A percentile compares a stretch with the other conserved stretches of the same genome.
Conservation (phyloP, 2,888 invertebrate genomes). For the Gari tellinella region DNA sequence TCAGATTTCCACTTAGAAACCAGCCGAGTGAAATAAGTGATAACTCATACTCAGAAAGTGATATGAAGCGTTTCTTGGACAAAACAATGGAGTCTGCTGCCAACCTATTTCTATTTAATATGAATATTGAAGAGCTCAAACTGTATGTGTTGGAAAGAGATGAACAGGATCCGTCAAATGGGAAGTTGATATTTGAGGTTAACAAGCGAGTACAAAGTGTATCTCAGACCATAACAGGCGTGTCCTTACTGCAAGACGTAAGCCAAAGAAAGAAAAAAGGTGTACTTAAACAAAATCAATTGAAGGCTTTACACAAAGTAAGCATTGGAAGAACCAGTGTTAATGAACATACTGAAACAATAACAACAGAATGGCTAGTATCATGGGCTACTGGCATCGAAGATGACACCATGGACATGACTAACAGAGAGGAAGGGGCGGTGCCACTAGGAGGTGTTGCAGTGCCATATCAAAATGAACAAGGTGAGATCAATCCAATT, state of each 20-base stretch:
- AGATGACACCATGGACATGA: conserved; percentile 12
- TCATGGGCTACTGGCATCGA: conserved; percentile 58
- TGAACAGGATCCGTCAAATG: conserved; percentile 5
- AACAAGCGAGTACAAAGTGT: not conserved
- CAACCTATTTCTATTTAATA: conserved; percentile 80
- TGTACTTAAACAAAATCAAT: not conserved
- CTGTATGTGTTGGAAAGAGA: conserved; percentile 70
- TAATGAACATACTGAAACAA: no score
- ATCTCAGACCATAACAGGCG: not conserved
- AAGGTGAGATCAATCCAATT: not conserved
- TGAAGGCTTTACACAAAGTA: conserved; percentile 21
- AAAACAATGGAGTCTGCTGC: conserved; percentile 71
- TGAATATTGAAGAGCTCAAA: conserved; percentile 73
- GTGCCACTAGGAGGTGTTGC: conserved; percentile 62
- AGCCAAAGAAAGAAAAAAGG: conserved; percentile 1
- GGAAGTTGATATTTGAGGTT: not conserved
- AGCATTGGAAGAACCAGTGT: not conserved
- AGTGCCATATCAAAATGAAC: conserved; percentile 13
- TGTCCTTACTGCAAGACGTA: not conserved
- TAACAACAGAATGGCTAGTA: conserved; percentile 39
- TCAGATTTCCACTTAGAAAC: conserved; percentile 81
- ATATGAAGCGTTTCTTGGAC: conserved; percentile 71
- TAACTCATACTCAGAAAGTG: conserved; percentile 65
- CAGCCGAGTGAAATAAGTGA: conserved; percentile 75
- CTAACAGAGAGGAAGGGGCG: conserved; percentile 37